Evolutionary conservation across 2,888 invertebrate species (phyloP), one percentile per base, ranked within the genome.

Genomic region (Prenolepis imparis): DNA sequence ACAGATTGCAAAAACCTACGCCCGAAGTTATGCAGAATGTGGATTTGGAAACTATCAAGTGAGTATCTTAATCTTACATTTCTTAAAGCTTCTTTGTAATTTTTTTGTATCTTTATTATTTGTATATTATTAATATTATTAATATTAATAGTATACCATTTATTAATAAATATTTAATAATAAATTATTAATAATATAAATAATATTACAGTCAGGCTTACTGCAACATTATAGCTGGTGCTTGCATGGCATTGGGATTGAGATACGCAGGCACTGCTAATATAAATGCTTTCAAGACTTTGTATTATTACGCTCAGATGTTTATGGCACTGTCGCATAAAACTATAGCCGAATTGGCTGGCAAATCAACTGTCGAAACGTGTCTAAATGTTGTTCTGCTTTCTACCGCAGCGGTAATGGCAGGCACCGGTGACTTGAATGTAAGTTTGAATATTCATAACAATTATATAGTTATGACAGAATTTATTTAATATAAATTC

Each of bases 11-110:
- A 75, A 97, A 97, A 88, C 97, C 97, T 0, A 96, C 96, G 0
- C 96, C 96, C 61, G 96, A 96, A 41, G 93, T 95, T 61, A 96
- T 96, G 84, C 95, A 95, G 55, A 95, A 95, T 77, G 96, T 98
- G 41, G 98, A 99, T 94, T 97, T 98, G 91, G 99, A 99, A 95
- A 98, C 98, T 21, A 98, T 98, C 97, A 98, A 98, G 98, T 98
- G 93, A 96, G 95, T 93, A 70, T 80, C 77, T 64, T 48, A 82
- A 64, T 81, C 61, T 32, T n/a, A 6, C n/a, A 52, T 52, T 52
- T 67, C 67, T 77, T 11, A 15, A 61, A 18, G 63, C 32, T 36
- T 36, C 32, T 70, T 44, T 57, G 36, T 61, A 52, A 52, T 74
- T 67, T 12, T 83, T 77, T 57, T n/a, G 55, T 41, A 67, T 64